Conservation (phyloP, 92 coral and sea anemone species). For the Heliopora coerulea region DNA sequence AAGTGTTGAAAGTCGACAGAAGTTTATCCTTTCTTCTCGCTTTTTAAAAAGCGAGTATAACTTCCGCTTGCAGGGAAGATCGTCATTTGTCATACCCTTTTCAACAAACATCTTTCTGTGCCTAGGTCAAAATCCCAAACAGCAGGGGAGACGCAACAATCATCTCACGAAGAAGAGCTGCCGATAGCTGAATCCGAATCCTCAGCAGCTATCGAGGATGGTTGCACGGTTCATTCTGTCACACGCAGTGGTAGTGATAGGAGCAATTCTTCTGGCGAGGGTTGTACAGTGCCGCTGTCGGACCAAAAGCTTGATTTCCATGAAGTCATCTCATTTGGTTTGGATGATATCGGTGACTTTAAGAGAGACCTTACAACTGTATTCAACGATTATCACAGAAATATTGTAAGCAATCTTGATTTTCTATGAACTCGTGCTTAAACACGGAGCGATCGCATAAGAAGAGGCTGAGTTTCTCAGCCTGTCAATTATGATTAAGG, state of each 20-base stretch:
- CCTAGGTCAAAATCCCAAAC: background rate
- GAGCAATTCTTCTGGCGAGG: conserved; percentile 58
- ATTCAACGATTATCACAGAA: conserved; percentile 78
- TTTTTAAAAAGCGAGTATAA: too few relatives aligned
- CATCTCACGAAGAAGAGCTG: background rate
- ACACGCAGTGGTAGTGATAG: conserved; percentile 84
- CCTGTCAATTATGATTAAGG: too few relatives aligned
- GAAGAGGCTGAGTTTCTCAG: too few relatives aligned
- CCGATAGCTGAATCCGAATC: background rate
- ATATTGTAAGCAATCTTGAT: conserved; percentile 75
- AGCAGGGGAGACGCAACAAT: background rate
- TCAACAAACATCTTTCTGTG: too few relatives aligned
- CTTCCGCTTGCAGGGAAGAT: too few relatives aligned
- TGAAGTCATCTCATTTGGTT: conserved; percentile 50
- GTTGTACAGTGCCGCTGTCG: conserved; percentile 64
- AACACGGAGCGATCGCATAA: too few relatives aligned
- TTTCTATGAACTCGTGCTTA: too few relatives aligned
- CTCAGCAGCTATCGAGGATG: background rate
- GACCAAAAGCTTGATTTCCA: conserved; percentile 73
- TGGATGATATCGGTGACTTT: conserved; percentile 52
- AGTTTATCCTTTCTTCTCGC: too few relatives aligned
- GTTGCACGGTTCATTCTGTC: conserved; percentile 40
- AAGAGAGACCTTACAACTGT: conserved; percentile 67
- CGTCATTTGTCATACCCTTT: too few relatives aligned
- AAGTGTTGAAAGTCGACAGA: too few relatives aligned